Evolutionary conservation across 2,888 invertebrate genomes (phyloP).

Genomic region (Drosophila neonasuta): DNA sequence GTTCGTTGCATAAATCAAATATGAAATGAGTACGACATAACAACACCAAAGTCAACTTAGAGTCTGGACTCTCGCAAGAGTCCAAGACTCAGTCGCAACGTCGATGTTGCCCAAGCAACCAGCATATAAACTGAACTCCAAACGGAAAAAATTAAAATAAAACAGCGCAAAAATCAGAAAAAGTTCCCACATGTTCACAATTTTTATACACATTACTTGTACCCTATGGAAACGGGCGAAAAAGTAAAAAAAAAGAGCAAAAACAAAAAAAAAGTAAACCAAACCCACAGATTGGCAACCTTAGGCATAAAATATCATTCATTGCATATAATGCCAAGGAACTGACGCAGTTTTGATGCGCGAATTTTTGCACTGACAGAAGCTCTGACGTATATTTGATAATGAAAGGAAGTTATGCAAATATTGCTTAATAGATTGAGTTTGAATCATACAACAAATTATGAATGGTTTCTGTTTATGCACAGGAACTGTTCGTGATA

Average conservation of each 20-base stretch:
- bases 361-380: constrained; percentile 52
- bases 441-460: no score
- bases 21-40: constrained; percentile 76
- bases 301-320: constrained; percentile 73
- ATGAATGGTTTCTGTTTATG: no score
- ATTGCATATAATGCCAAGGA: constrained; percentile 66
- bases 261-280: constrained; percentile 20
- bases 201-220: constrained; percentile 70
- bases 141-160: constrained; percentile 50
- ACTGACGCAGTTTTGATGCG: constrained; percentile 53
- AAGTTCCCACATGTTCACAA: constrained; percentile 79
- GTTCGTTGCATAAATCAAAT: constrained; percentile 80
- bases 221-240: constrained; percentile 56
- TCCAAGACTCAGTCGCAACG: constrained; percentile 25
- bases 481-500: no score
- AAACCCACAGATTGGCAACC: constrained; percentile 70
- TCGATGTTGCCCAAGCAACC: constrained; percentile 65
- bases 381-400: constrained; percentile 32
- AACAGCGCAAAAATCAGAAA: constrained; percentile 45
- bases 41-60: constrained; percentile 63
- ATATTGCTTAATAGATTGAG: no score
- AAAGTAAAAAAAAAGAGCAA: constrained; percentile 31
- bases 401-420: no score
- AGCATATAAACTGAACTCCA: constrained; percentile 61
- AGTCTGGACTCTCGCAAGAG: constrained; percentile 22